Percentiles rank a stretch among this genome's conserved stretches.
Evolutionary conservation across 2,888 invertebrate species (phyloP).

Genomic region (Tinea pellionella): DNA sequence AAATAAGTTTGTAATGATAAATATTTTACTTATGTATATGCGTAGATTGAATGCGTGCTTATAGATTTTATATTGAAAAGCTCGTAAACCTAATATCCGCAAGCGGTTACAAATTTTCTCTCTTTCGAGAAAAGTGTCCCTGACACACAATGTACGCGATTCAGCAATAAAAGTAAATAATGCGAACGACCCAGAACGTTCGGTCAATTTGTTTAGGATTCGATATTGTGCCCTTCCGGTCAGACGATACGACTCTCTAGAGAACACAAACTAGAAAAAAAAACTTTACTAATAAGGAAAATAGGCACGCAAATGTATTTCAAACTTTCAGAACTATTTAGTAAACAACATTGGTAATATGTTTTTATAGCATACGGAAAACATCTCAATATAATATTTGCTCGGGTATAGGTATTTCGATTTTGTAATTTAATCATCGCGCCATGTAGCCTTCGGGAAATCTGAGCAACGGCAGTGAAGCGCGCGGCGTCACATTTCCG

Average conservation of each 20-base stretch:
- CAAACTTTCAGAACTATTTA: background rate
- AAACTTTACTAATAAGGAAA: constrained; percentile 6
- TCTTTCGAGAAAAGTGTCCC: constrained; percentile 26
- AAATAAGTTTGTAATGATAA: too few relatives aligned
- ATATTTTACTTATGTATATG: background rate
- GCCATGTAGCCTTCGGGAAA: constrained; percentile 12
- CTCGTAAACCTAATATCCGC: constrained; percentile 12
- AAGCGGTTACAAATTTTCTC: constrained; percentile 28
- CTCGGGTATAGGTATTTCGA: constrained; percentile 4
- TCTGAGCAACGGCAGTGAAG: constrained; percentile 17
- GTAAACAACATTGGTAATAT: background rate
- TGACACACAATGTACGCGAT: constrained; percentile 30
- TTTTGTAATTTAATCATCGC: constrained; percentile 11
- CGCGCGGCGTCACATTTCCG: constrained; percentile 27
- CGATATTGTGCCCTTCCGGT: constrained; percentile 26
- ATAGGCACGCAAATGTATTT: constrained; percentile 3
- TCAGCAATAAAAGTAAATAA: constrained; percentile 44
- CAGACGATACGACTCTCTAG: constrained; percentile 13
- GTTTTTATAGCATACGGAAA: too few relatives aligned
- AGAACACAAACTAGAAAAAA: background rate
- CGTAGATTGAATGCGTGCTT: background rate
- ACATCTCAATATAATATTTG: too few relatives aligned
- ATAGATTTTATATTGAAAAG: background rate
- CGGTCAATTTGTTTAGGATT: constrained; percentile 44
- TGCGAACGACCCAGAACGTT: constrained; percentile 30